Base-by-base conservation (phyloP, 2,797 vertebrate genomes). In the Hephaestus fuliginosus region DNA sequence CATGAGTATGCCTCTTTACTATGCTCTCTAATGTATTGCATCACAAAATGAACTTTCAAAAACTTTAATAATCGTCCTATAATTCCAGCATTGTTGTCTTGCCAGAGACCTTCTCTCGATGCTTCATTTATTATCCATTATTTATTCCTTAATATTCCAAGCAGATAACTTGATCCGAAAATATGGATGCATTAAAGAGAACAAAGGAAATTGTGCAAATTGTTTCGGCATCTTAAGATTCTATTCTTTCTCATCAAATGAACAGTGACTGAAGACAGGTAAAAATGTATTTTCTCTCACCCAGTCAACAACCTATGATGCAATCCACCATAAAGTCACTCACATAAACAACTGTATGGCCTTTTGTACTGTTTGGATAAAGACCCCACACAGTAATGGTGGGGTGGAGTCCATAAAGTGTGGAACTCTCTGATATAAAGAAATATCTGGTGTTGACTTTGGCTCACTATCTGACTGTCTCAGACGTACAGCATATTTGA, bases 351-450 rank as follows among this genome's bases (percentile, higher is more conserved):
- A 43, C n/a, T n/a, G 33, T 63, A 15, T 30, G 65, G 2, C 33
- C 41, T 49, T 70, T 43, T 53, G 58, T 7, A 52, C 49, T 71
- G 51, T 64, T 86, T 86, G 53, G 7, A 41, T 28, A 52, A 30
- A 74, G 69, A 80, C 62, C 67, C 74, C 65, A 64, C 69, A 62
- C 65, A 76, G 46, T 25, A n/a, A 67, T 30, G 46, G n/a, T 71
- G 30, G 49, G 70, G 68, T 71, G 25, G 46, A 68, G 64, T 67
- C 36, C 48, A 12, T 74, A 56, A 69, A 56, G 12, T 39, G 57
- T 30, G 25, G 3, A 43, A 36, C 39, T 46, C 28, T 57, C 66
- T 46, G 36, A 61, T 33, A 63, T 25, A 75, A 49, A 77, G 43
- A 46, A 22, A 17, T 41, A 65, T 56, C n/a, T 48, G 39, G 39